Evolutionary conservation across 2,888 invertebrate genomes (phyloP), one percentile per base, ranked within the genome.

Genomic region (Coleophora flavipennella): DNA sequence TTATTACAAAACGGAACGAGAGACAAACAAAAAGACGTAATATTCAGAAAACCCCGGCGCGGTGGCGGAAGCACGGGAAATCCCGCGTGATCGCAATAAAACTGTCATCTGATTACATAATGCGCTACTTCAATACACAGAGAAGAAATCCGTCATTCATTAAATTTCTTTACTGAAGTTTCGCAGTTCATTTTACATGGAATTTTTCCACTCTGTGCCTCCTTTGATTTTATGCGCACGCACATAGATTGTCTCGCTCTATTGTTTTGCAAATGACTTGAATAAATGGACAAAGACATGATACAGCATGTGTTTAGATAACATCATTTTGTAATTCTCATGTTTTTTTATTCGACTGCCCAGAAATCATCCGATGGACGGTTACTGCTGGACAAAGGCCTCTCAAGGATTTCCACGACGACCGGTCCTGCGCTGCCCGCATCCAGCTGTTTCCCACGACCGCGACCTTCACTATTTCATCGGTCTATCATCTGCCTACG

Each of bases 31-130:
- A 20, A 3, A 6, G 3, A 42, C 34, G 27, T 45, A 48, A 46
- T 35, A 45, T 36, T 36, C 50, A 55, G 57, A 62, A 67, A 65
- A 60, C 53, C 63, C 60, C 55, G 41, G 42, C 41, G 37, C 49
- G 42, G 36, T 54, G 51, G 43, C 60, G 66, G 66, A 68, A 68
- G 57, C 57, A 31, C 57, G 67, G n/a, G 62, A 65, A 67, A 67
- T 62, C 62, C 67, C 67, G 47, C 41, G 31, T 38, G 39, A 48
- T 42, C 42, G 40, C 45, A 42, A 33, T 39, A 45, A 45, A 45
- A 39, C 39, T 36, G 31, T 35, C 39, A 28, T 40, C 32, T 40
- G 31, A 42, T 43, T 38, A 36, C 38, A 35, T 33, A 40, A 29
- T 32, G 40, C 12, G 43, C 35, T 10, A 40, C 42, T 40, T 41